Evolutionary conservation across 2,113 vertebrate species (phyloP), one percentile per base, ranked within the genome.

Genomic region (Nipponia nippon): DNA sequence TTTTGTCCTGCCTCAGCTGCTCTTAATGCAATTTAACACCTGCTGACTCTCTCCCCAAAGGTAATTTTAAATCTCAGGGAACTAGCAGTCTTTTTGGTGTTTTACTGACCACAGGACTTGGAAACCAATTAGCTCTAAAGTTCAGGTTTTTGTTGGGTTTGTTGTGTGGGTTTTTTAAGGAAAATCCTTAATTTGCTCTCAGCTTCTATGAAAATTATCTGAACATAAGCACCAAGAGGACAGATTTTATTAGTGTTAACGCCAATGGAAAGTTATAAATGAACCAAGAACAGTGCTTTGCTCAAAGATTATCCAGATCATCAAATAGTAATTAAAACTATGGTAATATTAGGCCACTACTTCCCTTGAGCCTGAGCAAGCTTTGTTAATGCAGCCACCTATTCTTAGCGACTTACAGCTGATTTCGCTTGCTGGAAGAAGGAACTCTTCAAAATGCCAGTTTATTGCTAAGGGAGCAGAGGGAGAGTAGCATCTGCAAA

Each of bases 381-480:
- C 25, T 89, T 91, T 93, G 36, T 27, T 93, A 95, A 95, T 65
- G 36, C 65, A 91, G 81, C 25, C 92, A 89, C 89, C 73, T 84
- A 87, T 92, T 83, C 56, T 85, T 49, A 76, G 22, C 2, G 44
- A 87, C 25, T 89, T 79, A 46, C 40, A 89, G 70, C 34, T 82
- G 58, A 80, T 89, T 93, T 93, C 1, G 4, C 46, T 59, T 89
- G 61, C 77, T 94, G 70, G 40, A 89, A 65, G 61, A 89, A 79
- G 44, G 50, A 93, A 86, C 7, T 3, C 61, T 84, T 91, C 56
- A 94, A 87, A 95, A 97, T 87, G 72, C 10, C 91, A 76, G 40
- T 84, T 95, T 93, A 95, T 94, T 89, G 80, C 83, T 87, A 72
- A 85, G 87, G 87, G 80, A 96, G 62, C 44, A 84, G 73, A 79